These are phyloP conservation scores for Cecidostiba fungosa DNA, from an alignment of 2,888 invertebrate genomes.

Conservation along the genomic window DNA sequence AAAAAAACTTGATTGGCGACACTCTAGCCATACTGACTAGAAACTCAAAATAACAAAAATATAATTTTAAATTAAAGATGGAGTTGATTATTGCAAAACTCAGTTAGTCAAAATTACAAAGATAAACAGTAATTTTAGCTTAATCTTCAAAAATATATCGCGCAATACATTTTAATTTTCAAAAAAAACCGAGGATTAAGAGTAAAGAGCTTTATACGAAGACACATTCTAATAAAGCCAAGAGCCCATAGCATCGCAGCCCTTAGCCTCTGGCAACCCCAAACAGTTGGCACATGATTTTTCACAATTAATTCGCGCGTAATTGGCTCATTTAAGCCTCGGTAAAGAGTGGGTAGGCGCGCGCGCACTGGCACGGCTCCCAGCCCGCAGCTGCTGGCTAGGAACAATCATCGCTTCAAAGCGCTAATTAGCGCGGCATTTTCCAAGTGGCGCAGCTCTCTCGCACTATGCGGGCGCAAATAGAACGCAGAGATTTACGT, in stretches of 20 bases:
- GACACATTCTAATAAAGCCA: neutral
- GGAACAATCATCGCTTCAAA: constrained; percentile 70
- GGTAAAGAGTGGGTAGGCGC: neutral
- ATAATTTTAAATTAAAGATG: too few species aligned
- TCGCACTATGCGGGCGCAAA: constrained; percentile 58
- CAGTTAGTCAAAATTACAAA: too few species aligned
- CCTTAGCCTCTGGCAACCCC: neutral
- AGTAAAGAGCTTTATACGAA: neutral
- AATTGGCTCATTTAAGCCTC: constrained; percentile 48
- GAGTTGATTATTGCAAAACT: too few species aligned
- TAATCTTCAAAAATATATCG: neutral
- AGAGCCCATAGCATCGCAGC: neutral
- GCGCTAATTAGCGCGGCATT: constrained; percentile 74
- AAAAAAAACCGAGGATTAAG: neutral
- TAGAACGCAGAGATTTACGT: constrained; percentile 61
- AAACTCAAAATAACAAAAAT: too few species aligned
- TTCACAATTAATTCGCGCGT: constrained; percentile 49
- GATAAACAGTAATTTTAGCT: too few species aligned
- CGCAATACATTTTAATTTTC: neutral
- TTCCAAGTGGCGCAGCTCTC: constrained; percentile 65
- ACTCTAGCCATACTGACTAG: too few species aligned
- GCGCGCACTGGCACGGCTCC: neutral
- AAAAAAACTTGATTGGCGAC: too few species aligned
- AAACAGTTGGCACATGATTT: constrained; percentile 35
- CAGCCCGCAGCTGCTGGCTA: constrained; percentile 55